Evolutionary conservation across 2,888 invertebrate genomes (phyloP).

Genomic region (Tineola bisselliella): DNA sequence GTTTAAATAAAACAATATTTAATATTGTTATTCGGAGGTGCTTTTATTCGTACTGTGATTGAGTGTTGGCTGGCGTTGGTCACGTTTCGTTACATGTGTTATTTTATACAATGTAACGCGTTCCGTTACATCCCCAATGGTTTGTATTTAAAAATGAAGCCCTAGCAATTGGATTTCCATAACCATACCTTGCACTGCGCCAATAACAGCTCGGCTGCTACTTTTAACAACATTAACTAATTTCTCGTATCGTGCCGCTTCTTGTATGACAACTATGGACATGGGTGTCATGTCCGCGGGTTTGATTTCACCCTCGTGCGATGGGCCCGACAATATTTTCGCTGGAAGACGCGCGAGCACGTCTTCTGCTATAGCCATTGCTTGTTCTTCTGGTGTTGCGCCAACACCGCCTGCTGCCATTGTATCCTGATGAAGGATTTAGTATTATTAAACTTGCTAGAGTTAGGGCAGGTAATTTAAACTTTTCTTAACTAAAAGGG

Average conservation of each 20-base stretch:
- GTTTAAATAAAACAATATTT: too few species aligned
- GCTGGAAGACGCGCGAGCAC: conserved; percentile 79
- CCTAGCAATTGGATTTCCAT: too few species aligned
- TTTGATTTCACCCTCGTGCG: conserved; percentile 76
- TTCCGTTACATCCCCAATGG: too few species aligned
- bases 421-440: conserved; percentile 62
- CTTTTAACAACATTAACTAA: conserved; percentile 77
- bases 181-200: conserved; percentile 88
- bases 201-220: conserved; percentile 81
- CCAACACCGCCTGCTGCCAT: conserved; percentile 68
- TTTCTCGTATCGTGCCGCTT: conserved; percentile 82
- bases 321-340: conserved; percentile 72
- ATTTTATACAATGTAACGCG: too few species aligned
- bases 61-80: too few species aligned
- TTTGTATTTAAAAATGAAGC: too few species aligned
- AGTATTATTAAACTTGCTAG: background rate
- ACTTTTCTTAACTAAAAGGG: too few species aligned
- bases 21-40: too few species aligned
- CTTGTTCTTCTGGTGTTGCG: conserved; percentile 80
- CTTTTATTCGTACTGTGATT: too few species aligned
- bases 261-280: conserved; percentile 93
- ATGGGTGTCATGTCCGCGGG: conserved; percentile 84
- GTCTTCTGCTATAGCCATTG: conserved; percentile 81
- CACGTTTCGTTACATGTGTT: too few species aligned
- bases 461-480: too few species aligned